phyloP scores from a whole-genome alignment of 2,888 invertebrate species.

The Sminthurides aquaticus region DNA sequence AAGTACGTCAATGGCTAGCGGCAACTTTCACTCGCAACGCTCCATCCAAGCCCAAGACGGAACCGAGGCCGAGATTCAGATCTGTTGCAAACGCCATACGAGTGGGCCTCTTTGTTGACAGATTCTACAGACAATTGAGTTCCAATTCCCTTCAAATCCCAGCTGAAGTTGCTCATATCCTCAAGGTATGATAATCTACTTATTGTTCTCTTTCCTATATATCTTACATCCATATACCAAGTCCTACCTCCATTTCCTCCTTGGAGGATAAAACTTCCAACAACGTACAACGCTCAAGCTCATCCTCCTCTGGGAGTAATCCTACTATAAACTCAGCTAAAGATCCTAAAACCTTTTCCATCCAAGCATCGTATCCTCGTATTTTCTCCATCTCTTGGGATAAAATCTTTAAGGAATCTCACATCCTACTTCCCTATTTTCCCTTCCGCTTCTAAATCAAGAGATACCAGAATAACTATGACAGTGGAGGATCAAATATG shows the following conservation, averaged over 20 bases:
- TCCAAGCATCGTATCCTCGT: too few relatives aligned
- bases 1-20: conserved; percentile 93
- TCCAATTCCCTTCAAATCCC: conserved; percentile 68
- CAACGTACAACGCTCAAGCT: background rate
- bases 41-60: conserved; percentile 62
- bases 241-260: background rate
- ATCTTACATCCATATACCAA: background rate
- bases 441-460: too few relatives aligned
- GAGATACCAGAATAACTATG: too few relatives aligned
- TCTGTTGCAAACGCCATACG: conserved; percentile 93
- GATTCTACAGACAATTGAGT: conserved; percentile 71
- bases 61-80: conserved; percentile 64
- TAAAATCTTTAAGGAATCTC: too few relatives aligned
- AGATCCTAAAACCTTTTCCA: too few relatives aligned
- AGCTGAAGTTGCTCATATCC: conserved; percentile 71
- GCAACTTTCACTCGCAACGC: conserved; percentile 85
- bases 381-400: too few relatives aligned
- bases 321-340: too few relatives aligned
- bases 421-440: too few relatives aligned
- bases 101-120: conserved; percentile 92
- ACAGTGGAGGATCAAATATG: too few relatives aligned
- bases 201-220: background rate
- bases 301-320: too few relatives aligned
- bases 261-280: background rate
- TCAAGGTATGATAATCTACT: conserved; percentile 59